Percentiles rank a stretch among this genome's conserved stretches.
Evolutionary conservation across 2,888 invertebrate species (phyloP).

Genomic region (Gari tellinella): DNA sequence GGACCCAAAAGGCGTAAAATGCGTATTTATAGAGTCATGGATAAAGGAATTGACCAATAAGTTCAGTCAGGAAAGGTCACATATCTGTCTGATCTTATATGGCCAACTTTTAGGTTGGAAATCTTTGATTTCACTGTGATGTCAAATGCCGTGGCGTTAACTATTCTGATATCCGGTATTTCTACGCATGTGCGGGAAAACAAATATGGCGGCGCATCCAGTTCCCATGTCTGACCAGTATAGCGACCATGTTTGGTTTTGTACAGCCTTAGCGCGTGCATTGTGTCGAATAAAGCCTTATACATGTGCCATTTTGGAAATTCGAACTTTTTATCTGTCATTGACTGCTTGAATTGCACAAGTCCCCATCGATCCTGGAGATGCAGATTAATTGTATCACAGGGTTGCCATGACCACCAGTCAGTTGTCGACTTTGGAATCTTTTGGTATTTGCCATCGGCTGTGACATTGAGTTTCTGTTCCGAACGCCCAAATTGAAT

Average conservation of each 20-base stretch:
- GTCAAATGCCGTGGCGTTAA: constrained; percentile 26
- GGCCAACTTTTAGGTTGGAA: constrained; percentile 23
- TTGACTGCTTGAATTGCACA: constrained; percentile 65
- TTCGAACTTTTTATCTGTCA: constrained; percentile 38
- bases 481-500: constrained; percentile 55
- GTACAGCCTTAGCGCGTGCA: constrained; percentile 57
- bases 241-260: constrained; percentile 35
- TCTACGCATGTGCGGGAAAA: constrained; percentile 44
- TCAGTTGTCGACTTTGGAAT: constrained; percentile 19
- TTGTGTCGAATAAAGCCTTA: constrained; percentile 64
- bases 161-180: constrained; percentile 39
- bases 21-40: too few species aligned
- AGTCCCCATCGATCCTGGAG: constrained; percentile 70
- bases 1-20: too few species aligned
- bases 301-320: constrained; percentile 64
- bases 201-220: constrained; percentile 58
- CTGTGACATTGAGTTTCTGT: constrained; percentile 28
- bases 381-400: constrained; percentile 48
- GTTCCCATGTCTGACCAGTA: constrained; percentile 35
- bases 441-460: constrained; percentile 32
- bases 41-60: too few species aligned
- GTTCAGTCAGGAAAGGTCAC: too few species aligned
- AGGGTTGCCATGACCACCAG: constrained; percentile 62
- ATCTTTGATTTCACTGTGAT: constrained; percentile 33
- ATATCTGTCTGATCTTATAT: constrained; percentile 54